phyloP scores from a whole-genome alignment of 2,113 vertebrate genomes.

The Melanotaenia duboulayi region DNA sequence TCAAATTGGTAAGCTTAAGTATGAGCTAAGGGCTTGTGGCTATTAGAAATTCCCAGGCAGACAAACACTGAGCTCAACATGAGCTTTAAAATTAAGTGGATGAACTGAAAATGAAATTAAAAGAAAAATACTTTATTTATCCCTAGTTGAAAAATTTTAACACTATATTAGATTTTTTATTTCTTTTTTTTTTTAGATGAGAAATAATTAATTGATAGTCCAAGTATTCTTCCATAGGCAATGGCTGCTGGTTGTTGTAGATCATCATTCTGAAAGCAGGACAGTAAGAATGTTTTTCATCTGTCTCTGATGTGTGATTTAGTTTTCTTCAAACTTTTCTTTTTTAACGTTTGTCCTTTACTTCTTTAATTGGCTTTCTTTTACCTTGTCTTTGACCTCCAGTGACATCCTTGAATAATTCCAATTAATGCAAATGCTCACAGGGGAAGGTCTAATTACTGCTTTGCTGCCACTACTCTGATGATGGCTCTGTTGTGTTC shows the following conservation, averaged over 20 bases:
- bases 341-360: constrained; percentile 18
- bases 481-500: constrained; percentile 47
- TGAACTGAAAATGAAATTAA: too few species aligned
- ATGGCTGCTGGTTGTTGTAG: background rate
- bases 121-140: too few species aligned
- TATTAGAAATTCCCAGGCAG: too few species aligned
- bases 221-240: too few species aligned
- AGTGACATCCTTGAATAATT: constrained; percentile 64
- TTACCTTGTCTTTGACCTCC: constrained; percentile 49
- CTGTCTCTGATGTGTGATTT: background rate
- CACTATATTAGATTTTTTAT: too few species aligned
- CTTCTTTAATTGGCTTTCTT: constrained; percentile 26
- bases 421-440: constrained; percentile 62
- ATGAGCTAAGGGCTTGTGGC: background rate
- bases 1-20: constrained; percentile 1
- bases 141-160: too few species aligned
- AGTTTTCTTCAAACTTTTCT: constrained; percentile 20
- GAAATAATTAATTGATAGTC: too few species aligned
- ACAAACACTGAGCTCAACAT: too few species aligned
- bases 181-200: too few species aligned
- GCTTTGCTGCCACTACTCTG: constrained; percentile 51
- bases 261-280: too few species aligned
- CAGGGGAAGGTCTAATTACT: constrained; percentile 65
- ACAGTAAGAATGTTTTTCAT: background rate
- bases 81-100: too few species aligned